These are phyloP conservation scores for Melanotus villosus DNA, from an alignment of 2,888 invertebrate species.

Conservation along the genomic window DNA sequence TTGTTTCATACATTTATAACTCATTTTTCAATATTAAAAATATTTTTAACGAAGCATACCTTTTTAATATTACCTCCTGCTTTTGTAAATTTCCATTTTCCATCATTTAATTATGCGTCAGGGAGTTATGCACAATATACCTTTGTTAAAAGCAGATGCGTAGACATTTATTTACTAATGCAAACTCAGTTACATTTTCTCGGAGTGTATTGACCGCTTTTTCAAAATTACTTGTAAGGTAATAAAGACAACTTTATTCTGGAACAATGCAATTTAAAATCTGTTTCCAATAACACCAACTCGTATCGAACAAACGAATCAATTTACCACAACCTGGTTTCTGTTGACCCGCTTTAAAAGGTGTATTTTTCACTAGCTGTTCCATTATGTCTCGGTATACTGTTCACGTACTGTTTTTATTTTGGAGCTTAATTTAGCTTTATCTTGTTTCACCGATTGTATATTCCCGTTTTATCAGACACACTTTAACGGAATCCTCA, in stretches of 20 bases:
- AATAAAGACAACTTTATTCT: background rate
- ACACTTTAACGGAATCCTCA: background rate
- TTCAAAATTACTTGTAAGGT: too few species aligned
- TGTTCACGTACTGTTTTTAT: conserved; percentile 27
- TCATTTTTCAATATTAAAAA: too few species aligned
- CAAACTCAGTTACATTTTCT: too few species aligned
- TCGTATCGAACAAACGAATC: conserved; percentile 16
- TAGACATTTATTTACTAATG: too few species aligned
- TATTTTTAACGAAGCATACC: too few species aligned
- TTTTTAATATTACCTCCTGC: too few species aligned
- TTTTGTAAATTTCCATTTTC: too few species aligned
- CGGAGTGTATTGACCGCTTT: too few species aligned
- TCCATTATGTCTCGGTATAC: conserved; percentile 13
- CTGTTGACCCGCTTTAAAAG: conserved; percentile 18
- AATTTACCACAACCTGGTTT: conserved; percentile 16
- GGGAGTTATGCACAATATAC: too few species aligned
- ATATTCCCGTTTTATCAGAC: background rate
- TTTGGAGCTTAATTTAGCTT: conserved; percentile 20
- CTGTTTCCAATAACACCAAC: background rate
- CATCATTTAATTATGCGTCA: too few species aligned
- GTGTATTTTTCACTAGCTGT: conserved; percentile 26
- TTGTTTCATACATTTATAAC: too few species aligned
- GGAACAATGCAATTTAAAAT: conserved; percentile 9
- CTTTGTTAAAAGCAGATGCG: too few species aligned
- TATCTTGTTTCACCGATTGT: conserved; percentile 2